Conservation (phyloP, 2,888 invertebrate species). For the Drosophila yooni region DNA sequence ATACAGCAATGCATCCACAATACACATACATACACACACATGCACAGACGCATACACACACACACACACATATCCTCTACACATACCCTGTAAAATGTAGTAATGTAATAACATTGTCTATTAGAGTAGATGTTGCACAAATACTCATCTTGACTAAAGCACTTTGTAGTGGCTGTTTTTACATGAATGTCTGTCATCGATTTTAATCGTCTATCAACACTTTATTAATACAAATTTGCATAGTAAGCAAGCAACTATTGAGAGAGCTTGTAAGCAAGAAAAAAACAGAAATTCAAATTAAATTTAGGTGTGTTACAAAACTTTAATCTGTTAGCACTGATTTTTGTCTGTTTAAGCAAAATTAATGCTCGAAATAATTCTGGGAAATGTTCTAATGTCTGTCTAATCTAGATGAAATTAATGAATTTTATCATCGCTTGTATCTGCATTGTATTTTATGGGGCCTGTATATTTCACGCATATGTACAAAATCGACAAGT, state of each 20-base stretch:
- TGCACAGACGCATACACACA: conserved; percentile 12
- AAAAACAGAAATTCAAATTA: neutral
- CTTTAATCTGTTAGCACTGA: neutral
- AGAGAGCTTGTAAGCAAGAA: neutral
- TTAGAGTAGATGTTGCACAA: conserved; percentile 40
- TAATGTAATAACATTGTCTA: conserved; percentile 18
- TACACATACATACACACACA: conserved; percentile 11
- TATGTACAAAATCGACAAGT: neutral
- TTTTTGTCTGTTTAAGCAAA: neutral
- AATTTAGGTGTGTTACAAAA: neutral
- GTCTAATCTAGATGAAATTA: neutral
- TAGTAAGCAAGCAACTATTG: neutral
- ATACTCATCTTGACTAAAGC: conserved; percentile 31
- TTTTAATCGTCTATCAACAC: conserved; percentile 2
- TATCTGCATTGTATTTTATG: neutral
- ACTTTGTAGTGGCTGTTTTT: conserved; percentile 24
- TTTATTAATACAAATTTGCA: neutral
- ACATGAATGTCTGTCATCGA: conserved; percentile 21
- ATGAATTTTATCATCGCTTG: neutral
- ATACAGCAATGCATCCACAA: conserved; percentile 60
- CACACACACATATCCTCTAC: conserved; percentile 10
- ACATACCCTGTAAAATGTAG: conserved; percentile 23
- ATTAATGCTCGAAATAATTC: neutral
- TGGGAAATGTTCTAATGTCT: neutral
- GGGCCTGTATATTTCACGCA: conserved; percentile 5